These are phyloP conservation scores for Sparidentex hasta DNA, from an alignment of 2,797 vertebrate species.

Conservation along the genomic window DNA sequence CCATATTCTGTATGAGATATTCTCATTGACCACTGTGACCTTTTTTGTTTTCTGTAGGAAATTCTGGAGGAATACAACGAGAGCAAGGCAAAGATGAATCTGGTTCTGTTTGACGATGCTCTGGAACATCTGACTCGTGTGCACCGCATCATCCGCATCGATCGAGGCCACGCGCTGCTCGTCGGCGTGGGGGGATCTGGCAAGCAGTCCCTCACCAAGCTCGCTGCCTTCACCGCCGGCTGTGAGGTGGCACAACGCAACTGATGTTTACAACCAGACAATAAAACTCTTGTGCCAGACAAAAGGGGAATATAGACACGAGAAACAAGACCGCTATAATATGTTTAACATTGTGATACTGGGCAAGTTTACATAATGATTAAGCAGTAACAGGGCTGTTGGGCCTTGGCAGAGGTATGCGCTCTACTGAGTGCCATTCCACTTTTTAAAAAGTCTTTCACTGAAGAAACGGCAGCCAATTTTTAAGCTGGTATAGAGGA, in stretches of 20 bases:
- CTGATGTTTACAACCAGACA: background rate
- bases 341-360: background rate
- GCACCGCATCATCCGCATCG: slow-evolving; percentile 93
- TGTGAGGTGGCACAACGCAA: slow-evolving; percentile 87
- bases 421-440: too few relatives aligned
- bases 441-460: background rate
- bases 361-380: too few relatives aligned
- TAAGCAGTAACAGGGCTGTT: too few relatives aligned
- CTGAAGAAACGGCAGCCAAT: background rate
- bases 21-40: background rate
- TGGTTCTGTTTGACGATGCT: slow-evolving; percentile 96
- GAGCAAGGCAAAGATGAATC: slow-evolving; percentile 88
- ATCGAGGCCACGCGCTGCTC: slow-evolving; percentile 92
- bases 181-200: slow-evolving; percentile 95
- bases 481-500: slow-evolving; percentile 14
- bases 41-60: slow-evolving; percentile 84
- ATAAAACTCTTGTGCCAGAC: background rate
- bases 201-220: slow-evolving; percentile 93
- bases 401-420: too few relatives aligned
- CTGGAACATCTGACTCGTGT: slow-evolving; percentile 93
- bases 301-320: background rate
- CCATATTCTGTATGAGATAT: background rate
- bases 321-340: background rate
- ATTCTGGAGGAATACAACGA: slow-evolving; percentile 97
- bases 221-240: slow-evolving; percentile 92